Evolutionary conservation across 2,888 invertebrate species (phyloP), one percentile per base, ranked within the genome.

Genomic region (Platerodrilus igneus): DNA sequence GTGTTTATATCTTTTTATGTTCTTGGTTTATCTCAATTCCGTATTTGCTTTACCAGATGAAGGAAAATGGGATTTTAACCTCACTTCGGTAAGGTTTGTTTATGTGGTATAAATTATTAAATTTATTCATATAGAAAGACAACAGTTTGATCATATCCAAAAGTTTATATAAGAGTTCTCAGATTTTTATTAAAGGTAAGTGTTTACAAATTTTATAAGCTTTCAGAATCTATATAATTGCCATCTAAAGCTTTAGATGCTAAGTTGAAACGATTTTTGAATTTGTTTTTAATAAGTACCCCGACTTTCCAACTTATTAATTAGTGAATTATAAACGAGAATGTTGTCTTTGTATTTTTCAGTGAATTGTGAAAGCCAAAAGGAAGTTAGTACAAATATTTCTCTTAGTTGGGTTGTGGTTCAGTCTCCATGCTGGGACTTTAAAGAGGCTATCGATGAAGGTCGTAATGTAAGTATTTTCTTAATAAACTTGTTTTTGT

Each of bases 81-180:
- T 82, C 49, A 74, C 69, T 50, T 71, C 72, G 45, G 64, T 64
- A 57, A 53, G 52, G 10, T 26, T 32, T 30, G 7, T 19, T 18
- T 21, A 29, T 29, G 28, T 22, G 13, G 19, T 20, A 5, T 17
- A 25, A 29, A 32, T 27, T 27, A 19, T 13, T 23, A 27, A 29
- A 28, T 28, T 33, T 29, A 49, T 37, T 45, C 46, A 62, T 63
- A 48, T 67, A 75, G 59, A 71, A 73, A 66, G 66, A 69, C 41
- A 67, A 59, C 47, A 73, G 70, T 55, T 59, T 69, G 26, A 70
- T 73, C 50, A 62, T 59, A 53, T 74, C 69, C 59, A 80, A 70
- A 76, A 86, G 70, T 76, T 67, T 88, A 53, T 83, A 80, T 66
- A 79, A 79, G 59, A 78, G 76, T 46, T 80, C 86, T 1, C 76